These are phyloP conservation scores for Cyanoramphus novaezelandiae DNA, from an alignment of 2,113 vertebrate species.

Conservation along the genomic window DNA sequence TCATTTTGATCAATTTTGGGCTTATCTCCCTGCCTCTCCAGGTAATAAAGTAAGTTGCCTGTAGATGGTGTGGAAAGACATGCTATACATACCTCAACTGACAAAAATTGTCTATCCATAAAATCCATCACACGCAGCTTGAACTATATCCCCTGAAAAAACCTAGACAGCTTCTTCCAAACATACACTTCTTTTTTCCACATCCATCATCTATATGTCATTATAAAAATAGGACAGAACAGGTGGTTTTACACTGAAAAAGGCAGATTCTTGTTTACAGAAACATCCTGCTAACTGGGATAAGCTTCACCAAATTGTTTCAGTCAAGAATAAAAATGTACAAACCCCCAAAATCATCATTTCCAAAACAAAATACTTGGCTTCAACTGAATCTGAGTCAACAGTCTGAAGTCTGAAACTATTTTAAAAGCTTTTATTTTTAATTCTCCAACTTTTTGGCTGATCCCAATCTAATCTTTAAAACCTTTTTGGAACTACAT, in stretches of 20 bases:
- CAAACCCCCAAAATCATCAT: neutral
- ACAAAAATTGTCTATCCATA: neutral
- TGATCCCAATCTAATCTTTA: neutral
- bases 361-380: neutral
- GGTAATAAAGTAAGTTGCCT: conserved; percentile 4
- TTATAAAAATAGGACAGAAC: neutral
- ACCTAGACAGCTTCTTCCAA: neutral
- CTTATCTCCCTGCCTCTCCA: neutral
- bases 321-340: neutral
- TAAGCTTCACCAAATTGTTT: neutral
- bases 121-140: neutral
- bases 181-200: neutral
- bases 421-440: neutral
- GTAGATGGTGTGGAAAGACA: conserved; percentile 16
- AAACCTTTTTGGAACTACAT: neutral
- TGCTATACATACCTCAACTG: neutral
- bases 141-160: neutral
- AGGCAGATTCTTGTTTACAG: neutral
- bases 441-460: neutral
- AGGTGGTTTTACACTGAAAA: neutral
- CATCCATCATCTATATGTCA: neutral
- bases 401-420: neutral
- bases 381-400: neutral
- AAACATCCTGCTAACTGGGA: neutral
- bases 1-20: neutral